These are phyloP conservation scores for Smittia sp. DNA, from an alignment of 2,888 invertebrate species.

Conservation along the genomic window DNA sequence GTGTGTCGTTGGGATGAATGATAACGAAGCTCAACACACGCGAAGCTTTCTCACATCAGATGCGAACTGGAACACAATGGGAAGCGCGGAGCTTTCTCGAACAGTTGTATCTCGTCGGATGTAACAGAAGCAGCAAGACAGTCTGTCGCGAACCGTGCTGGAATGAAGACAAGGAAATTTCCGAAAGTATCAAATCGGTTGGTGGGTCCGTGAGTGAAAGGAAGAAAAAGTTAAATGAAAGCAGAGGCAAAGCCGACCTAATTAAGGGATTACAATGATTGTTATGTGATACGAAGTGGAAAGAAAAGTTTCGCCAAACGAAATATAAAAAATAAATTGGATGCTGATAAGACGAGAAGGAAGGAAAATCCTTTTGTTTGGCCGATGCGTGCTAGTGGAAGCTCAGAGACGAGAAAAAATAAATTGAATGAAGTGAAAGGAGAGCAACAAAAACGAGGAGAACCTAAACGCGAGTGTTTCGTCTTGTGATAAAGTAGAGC, in stretches of 20 bases:
- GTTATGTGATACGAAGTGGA: constrained; percentile 12
- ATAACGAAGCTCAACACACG: too few relatives aligned
- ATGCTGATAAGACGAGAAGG: neutral
- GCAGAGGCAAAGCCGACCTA: neutral
- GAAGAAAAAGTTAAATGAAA: neutral
- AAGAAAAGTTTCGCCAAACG: neutral
- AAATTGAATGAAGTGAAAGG: neutral
- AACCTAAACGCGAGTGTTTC: neutral
- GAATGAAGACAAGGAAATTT: neutral
- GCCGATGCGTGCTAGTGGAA: neutral
- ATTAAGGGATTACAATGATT: constrained; percentile 13
- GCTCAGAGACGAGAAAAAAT: neutral
- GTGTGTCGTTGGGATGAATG: too few relatives aligned
- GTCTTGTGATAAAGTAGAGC: neutral
- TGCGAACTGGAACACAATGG: constrained; percentile 22
- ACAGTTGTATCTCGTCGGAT: neutral
- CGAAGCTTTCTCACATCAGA: too few relatives aligned
- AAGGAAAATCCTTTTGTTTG: constrained; percentile 12
- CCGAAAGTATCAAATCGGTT: neutral
- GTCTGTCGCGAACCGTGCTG: constrained; percentile 24
- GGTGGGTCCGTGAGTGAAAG: neutral
- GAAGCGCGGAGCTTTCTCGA: neutral
- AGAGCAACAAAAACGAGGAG: neutral
- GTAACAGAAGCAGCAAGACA: neutral
- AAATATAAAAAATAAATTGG: constrained; percentile 3